Conservation (phyloP, 1,140 invertebrate species). For the Musca vetustissima region DNA sequence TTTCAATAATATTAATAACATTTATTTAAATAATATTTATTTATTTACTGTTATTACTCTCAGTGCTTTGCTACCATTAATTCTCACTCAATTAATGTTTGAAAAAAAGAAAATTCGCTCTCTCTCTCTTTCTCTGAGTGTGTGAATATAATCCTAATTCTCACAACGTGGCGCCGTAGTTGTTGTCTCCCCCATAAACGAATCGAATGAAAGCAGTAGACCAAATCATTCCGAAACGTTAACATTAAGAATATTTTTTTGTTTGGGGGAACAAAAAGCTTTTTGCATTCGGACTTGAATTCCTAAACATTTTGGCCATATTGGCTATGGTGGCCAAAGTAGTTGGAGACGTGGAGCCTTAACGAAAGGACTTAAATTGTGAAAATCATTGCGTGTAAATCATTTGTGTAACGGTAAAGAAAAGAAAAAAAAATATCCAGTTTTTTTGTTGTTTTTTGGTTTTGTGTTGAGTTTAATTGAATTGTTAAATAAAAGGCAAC, state of each 20-base stretch:
- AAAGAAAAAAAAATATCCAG: conserved; percentile 14
- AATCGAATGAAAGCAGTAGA: neutral
- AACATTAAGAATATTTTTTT: too few relatives aligned
- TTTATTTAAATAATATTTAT: too few relatives aligned
- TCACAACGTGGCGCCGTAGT: too few relatives aligned
- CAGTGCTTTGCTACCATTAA: conserved; percentile 1
- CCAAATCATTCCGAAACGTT: too few relatives aligned
- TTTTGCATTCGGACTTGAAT: conserved; percentile 30
- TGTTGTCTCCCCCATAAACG: too few relatives aligned
- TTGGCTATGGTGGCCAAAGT: conserved; percentile 36
- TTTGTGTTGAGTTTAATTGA: too few relatives aligned
- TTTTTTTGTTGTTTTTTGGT: neutral
- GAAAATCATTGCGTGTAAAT: neutral
- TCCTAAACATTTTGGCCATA: conserved; percentile 1
- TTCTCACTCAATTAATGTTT: conserved; percentile 2
- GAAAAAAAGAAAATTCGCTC: neutral
- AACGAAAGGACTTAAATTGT: conserved; percentile 47
- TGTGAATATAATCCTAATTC: too few relatives aligned
- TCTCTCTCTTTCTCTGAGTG: too few relatives aligned
- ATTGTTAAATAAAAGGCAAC: conserved; percentile 13
- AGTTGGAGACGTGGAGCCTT: conserved; percentile 53
- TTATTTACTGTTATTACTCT: too few relatives aligned
- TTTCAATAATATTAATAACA: too few relatives aligned
- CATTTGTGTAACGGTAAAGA: neutral
- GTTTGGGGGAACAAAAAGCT: conserved; percentile 36